Evolutionary conservation across 2,888 invertebrate genomes (phyloP), one percentile per base, ranked within the genome.

Genomic region (Pseudococcus jackbeardsleyi): DNA sequence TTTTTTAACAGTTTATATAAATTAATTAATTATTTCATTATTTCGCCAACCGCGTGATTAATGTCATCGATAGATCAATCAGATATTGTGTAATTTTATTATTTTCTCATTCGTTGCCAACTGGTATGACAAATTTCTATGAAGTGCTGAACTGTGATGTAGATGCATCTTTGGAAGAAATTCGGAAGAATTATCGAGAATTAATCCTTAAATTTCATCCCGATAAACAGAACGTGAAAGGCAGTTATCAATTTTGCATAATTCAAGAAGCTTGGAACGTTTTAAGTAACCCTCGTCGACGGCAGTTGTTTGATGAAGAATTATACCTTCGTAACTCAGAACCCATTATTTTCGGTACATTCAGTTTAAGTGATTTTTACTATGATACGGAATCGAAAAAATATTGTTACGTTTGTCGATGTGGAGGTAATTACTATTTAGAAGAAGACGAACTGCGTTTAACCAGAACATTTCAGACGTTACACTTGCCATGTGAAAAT

Each of bases 191-290:
- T 46, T 82, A 82, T 19, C 42, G 79, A 46, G 79, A 42, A 82
- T 46, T 82, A 19, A 82, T 82, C 33, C 79, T 82, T 42, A 82
- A 46, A 46, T 82, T 42, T 82, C 79, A 82, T 46, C 79, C 79
- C 4, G 79, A 82, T 19, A 82, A 82, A 82, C 26, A 19, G 12
- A 82, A 46, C 79, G 79, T 82, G 4, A 46, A 82, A 46, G 79
- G 46, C 22, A 82, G 79, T 46, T 12, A 22, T 46, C 79, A 82
- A 9, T 82, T 82, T 82, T 82, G 79, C 46, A 46, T 82, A 11
- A 46, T 82, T 82, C 79, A 82, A 82, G 79, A 82, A 82, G 79
- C 79, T 82, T 82, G 79, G 79, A 46, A 82, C n/a, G 79, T 82
- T 19, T 46, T 82, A 6, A 82, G 79, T 82, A 11, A 82, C 22